phyloP scores from a whole-genome alignment of 2,113 vertebrate genomes.

The Dunckerocampus dactyliophorus region DNA sequence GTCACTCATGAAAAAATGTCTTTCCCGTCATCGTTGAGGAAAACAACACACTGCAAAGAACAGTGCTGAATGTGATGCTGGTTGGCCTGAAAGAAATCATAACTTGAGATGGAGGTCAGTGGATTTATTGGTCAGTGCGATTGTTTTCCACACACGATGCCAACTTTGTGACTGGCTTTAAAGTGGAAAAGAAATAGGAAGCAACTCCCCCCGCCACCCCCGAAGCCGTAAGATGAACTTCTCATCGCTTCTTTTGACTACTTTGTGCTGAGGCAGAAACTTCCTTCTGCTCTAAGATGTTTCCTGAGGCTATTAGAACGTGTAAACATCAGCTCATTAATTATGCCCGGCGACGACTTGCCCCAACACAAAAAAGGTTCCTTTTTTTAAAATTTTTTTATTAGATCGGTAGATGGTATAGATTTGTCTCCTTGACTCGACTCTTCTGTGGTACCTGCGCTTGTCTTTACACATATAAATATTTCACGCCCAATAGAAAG shows the following conservation, averaged over 20 bases:
- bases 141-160: slow-evolving; percentile 9
- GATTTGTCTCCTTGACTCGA: slow-evolving; percentile 56
- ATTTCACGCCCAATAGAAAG: slow-evolving; percentile 68
- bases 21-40: no score
- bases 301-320: slow-evolving; percentile 48
- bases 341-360: slow-evolving; percentile 38
- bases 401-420: slow-evolving; percentile 30
- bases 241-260: slow-evolving; percentile 33
- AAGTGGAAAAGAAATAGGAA: slow-evolving; percentile 15
- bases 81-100: not conserved
- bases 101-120: not conserved
- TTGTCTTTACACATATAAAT: slow-evolving; percentile 65
- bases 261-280: slow-evolving; percentile 47
- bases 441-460: slow-evolving; percentile 41
- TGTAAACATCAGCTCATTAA: slow-evolving; percentile 65
- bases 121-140: slow-evolving; percentile 1
- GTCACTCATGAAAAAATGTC: no score
- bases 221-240: slow-evolving; percentile 33
- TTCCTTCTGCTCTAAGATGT: slow-evolving; percentile 32
- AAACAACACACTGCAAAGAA: no score
- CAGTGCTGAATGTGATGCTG: no score
- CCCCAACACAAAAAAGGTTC: not conserved
- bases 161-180: slow-evolving; percentile 16
- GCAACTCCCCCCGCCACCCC: not conserved
- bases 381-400: no score